Conservation (phyloP, 1,140 invertebrate species). For the Drosophila lacteicornis region DNA sequence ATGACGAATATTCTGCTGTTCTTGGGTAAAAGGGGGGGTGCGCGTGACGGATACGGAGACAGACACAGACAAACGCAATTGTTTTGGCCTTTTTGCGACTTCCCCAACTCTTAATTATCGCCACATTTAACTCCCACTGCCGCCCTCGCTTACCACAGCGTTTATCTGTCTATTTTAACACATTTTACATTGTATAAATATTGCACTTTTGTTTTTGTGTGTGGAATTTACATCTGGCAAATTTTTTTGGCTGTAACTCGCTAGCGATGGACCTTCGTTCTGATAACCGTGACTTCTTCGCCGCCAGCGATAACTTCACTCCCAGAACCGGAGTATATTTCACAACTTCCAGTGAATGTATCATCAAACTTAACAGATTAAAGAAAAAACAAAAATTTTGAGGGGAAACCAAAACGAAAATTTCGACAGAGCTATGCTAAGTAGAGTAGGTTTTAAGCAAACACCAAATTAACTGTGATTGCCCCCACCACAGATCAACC, state of each 20-base stretch:
- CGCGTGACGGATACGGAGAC: constrained; percentile 40
- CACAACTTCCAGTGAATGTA: not conserved
- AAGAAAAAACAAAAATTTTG: not conserved
- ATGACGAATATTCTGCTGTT: constrained; percentile 76
- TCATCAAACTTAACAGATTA: constrained; percentile 4
- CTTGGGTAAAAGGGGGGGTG: constrained; percentile 11
- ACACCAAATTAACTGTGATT: not conserved
- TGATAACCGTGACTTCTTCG: constrained; percentile 25
- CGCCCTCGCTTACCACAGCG: constrained; percentile 28
- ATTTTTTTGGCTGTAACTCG: constrained; percentile 48
- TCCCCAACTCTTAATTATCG: not conserved
- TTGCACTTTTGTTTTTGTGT: constrained; percentile 48
- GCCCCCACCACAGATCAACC: not conserved
- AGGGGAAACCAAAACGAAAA: not conserved
- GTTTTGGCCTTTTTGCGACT: constrained; percentile 24
- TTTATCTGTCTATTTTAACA: constrained; percentile 14
- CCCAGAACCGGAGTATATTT: not conserved
- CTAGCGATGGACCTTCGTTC: constrained; percentile 21
- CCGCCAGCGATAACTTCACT: constrained; percentile 7
- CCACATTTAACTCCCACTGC: not conserved
- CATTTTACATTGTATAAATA: constrained; percentile 45
- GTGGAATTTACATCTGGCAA: constrained; percentile 51
- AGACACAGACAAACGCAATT: constrained; percentile 25
- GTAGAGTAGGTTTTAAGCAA: not conserved
- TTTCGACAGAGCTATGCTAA: not conserved